Conservation (phyloP, 2,113 vertebrate genomes). For the Gnathonemus echidnorhynchus region DNA sequence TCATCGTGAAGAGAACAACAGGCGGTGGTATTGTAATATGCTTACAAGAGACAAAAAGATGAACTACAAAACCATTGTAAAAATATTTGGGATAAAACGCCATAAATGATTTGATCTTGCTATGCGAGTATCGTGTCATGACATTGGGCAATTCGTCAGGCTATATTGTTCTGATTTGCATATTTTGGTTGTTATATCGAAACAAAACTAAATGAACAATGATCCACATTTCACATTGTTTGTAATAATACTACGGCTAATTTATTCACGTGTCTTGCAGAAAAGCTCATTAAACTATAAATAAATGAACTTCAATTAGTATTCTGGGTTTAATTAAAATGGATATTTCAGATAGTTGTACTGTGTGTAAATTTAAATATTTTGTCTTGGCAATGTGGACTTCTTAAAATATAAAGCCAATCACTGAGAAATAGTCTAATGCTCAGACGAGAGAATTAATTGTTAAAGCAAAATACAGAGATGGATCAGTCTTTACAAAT, state of each 20-base stretch:
- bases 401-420: background rate
- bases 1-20: background rate
- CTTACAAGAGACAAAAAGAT: background rate
- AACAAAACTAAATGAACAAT: background rate
- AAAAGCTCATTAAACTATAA: background rate
- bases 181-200: background rate
- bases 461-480: background rate
- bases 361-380: background rate
- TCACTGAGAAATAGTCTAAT: background rate
- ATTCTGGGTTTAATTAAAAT: background rate
- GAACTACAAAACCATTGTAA: background rate
- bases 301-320: background rate
- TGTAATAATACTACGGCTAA: background rate
- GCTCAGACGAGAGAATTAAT: background rate
- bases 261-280: slow-evolving; percentile 2
- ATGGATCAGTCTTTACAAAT: background rate
- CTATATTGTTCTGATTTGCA: background rate
- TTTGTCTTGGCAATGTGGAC: background rate
- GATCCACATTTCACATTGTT: background rate
- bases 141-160: background rate
- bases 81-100: background rate
- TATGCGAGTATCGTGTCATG: background rate
- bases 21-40: background rate
- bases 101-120: background rate
- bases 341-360: background rate